Percentiles rank a stretch among this genome's conserved stretches.
These are phyloP conservation scores for Carollia perspicillata DNA, from an alignment of 2,113 vertebrate genomes.

Conservation along the genomic window DNA sequence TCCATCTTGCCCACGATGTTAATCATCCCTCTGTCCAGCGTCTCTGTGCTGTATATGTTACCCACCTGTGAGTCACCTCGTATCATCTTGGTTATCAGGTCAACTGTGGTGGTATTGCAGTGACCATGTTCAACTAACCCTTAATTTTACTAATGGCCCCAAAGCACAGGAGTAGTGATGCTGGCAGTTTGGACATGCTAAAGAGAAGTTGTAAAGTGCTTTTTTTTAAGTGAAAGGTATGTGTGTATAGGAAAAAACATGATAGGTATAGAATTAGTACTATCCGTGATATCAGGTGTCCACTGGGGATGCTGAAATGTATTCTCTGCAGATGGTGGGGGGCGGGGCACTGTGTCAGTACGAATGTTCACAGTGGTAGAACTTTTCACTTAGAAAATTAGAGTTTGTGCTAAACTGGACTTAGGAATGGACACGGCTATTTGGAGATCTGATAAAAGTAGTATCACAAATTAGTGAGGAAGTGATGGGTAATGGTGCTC, in stretches of 20 bases:
- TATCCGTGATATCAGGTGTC: not conserved
- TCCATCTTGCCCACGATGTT: not conserved
- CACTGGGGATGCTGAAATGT: not conserved
- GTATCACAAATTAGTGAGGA: not conserved
- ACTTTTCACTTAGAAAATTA: conserved; percentile 10
- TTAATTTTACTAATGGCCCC: not conserved
- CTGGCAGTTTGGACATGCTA: not conserved
- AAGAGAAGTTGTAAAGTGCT: not conserved
- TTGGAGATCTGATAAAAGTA: not conserved
- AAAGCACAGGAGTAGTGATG: not conserved
- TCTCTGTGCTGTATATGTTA: not conserved
- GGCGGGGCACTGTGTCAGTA: not conserved
- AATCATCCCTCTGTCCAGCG: not conserved
- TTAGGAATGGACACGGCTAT: not conserved
- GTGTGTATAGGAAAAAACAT: not conserved
- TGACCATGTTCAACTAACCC: not conserved
- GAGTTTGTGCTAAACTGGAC: not conserved
- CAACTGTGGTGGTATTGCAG: not conserved
- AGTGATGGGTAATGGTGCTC: not conserved
- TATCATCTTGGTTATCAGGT: not conserved
- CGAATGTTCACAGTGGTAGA: not conserved
- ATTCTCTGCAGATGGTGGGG: too few species aligned
- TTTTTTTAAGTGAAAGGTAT: not conserved
- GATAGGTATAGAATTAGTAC: not conserved
- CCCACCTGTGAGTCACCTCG: not conserved